Conservation (phyloP, 2,113 vertebrate species). For the Rhodinocichla rosea region DNA sequence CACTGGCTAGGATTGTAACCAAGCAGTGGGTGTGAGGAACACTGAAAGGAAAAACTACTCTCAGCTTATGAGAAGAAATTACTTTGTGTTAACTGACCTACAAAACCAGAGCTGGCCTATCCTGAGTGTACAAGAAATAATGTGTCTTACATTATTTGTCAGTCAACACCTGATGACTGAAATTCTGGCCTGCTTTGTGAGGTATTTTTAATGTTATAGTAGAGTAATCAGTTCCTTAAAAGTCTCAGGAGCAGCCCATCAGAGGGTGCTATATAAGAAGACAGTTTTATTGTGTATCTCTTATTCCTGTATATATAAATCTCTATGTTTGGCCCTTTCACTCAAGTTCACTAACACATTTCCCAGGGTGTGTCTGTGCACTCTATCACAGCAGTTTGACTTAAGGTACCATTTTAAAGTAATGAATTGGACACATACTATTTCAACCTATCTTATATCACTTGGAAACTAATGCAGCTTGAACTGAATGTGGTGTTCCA, state of each 20-base stretch:
- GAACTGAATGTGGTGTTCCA: background rate
- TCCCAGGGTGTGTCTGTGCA: background rate
- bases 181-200: background rate
- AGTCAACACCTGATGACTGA: background rate
- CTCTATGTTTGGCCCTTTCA: conserved; percentile 12
- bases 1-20: conserved; percentile 65
- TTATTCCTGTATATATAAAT: conserved; percentile 11
- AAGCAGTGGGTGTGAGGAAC: conserved; percentile 42
- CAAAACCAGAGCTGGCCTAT: background rate
- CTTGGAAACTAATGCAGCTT: background rate
- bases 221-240: background rate
- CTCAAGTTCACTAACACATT: background rate
- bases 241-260: background rate
- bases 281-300: conserved; percentile 5
- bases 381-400: background rate
- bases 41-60: conserved; percentile 27
- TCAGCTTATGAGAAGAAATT: conserved; percentile 3
- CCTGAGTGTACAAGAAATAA: background rate
- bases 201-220: background rate
- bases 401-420: background rate
- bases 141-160: background rate
- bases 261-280: background rate
- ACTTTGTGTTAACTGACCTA: conserved; percentile 4
- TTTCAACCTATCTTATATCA: background rate
- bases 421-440: background rate